Percentiles rank a stretch among this genome's conserved stretches.
Evolutionary conservation across 2,888 invertebrate genomes (phyloP).

Genomic region (Coleophora flavipennella): DNA sequence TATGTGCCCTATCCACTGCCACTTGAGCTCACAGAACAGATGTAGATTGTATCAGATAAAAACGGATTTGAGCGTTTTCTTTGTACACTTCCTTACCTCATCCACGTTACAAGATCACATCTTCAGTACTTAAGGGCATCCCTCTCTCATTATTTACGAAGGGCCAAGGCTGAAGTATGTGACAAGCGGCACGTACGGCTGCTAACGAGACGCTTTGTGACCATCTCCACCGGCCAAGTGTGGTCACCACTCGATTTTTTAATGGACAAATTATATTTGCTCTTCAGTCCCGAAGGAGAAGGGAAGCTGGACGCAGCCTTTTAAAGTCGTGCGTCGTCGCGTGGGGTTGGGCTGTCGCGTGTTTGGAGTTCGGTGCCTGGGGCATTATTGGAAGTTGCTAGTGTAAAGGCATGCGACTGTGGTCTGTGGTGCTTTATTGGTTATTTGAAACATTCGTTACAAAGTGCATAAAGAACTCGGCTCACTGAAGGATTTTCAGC

Average conservation of each 20-base stretch:
- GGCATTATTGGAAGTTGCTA: no score
- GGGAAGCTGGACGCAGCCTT: constrained; percentile 29
- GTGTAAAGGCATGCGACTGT: no score
- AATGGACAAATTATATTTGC: constrained; percentile 69
- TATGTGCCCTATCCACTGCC: no score
- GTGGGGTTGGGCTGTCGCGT: constrained; percentile 35
- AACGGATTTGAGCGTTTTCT: no score
- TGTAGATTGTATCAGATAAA: no score
- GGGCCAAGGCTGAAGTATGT: constrained; percentile 68
- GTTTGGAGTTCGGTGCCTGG: constrained; percentile 15
- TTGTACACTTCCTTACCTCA: not conserved
- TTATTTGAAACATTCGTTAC: no score
- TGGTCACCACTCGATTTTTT: constrained; percentile 67
- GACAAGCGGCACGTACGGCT: constrained; percentile 67
- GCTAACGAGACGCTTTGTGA: constrained; percentile 73
- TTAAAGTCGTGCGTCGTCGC: constrained; percentile 44
- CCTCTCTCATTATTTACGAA: constrained; percentile 71
- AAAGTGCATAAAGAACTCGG: no score
- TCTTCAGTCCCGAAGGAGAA: constrained; percentile 37
- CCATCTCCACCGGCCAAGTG: constrained; percentile 54
- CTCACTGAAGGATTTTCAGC: no score
- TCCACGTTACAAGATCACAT: constrained; percentile 17
- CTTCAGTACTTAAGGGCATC: constrained; percentile 40
- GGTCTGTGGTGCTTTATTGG: no score
- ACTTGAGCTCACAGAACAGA: no score